Evolutionary conservation across 1,140 invertebrate species (phyloP), one percentile per base, ranked within the genome.

Genomic region (Drosophila willistoni): DNA sequence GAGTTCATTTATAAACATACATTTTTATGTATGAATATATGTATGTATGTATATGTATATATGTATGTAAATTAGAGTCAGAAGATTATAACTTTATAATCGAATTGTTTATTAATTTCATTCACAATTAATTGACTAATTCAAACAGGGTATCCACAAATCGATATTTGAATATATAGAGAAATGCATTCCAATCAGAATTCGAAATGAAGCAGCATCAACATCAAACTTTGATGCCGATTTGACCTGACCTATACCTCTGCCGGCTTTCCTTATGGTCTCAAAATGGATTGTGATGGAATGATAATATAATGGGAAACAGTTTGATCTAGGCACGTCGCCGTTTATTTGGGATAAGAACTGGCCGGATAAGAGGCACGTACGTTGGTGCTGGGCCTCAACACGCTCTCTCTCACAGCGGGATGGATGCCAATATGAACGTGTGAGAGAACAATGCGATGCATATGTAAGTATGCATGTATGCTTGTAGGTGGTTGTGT

Each of bases 321-420:
- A 51, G 44, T 51, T 51, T 19, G 44, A 51, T 51, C 17, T 36
- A 17, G 25, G 51, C 54, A 65, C 54, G 51, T 65, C 33, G 33
- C 4, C 22, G 34, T 34, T 4, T 56, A 17, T 33, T 13, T 39
- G 17, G 44, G 44, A 44, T 44, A 42, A 34, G 39, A 63, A 14
- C 29, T 29, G 62, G 42, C 61, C 10, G 19, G 59, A 14, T 34
- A 22, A 57, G 44, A 59, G 60, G 63, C 63, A 65, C 63, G 63
- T 65, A 55, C 47, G 63, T 3, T 17, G 14, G 14, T 47, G 14
- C 44, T 17, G 10, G 14, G 29, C 29, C 29, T 9, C 19, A 29
- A 25, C 29, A 19, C 47, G 22, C 12, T 29, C 47, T 36, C 12
- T 22, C 22, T 19, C 64, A 2, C 64, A 66, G 64, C 64, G 36